Evolutionary conservation across 1,140 invertebrate species (phyloP).

Genomic region (Pachyrhynchus sulphureomaculatus): DNA sequence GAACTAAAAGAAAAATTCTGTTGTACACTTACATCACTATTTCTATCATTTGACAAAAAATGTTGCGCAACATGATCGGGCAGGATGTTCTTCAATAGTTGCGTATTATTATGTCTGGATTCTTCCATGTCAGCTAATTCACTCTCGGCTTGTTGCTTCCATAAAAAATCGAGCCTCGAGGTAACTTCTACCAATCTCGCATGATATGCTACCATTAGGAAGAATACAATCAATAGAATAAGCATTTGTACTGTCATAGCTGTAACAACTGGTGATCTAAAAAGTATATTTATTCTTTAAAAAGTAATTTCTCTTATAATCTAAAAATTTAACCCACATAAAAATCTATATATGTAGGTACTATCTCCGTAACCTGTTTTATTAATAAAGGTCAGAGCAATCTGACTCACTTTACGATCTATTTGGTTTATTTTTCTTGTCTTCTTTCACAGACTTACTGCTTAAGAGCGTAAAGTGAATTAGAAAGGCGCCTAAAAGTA

Average conservation of each 20-base stretch:
- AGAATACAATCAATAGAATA: conserved; percentile 77
- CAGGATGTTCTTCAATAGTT: conserved; percentile 89
- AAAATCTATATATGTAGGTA: no score
- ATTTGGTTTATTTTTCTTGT: no score
- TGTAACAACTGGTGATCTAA: conserved; percentile 50
- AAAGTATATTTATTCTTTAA: not conserved
- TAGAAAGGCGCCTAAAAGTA: no score
- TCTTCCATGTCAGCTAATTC: conserved; percentile 91
- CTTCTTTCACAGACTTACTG: no score
- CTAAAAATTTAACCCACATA: no score
- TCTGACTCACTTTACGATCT: no score
- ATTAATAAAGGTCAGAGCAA: no score
- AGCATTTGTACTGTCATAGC: conserved; percentile 76
- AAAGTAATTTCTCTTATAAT: no score
- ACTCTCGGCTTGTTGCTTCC: conserved; percentile 90
- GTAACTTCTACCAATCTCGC: conserved; percentile 88
- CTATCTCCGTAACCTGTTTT: no score
- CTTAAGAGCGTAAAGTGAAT: no score
- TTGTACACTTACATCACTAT: conserved; percentile 71
- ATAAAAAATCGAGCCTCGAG: conserved; percentile 88
- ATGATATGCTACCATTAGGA: conserved; percentile 87
- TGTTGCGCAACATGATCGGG: conserved; percentile 94
- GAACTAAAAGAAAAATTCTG: no score
- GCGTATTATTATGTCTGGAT: conserved; percentile 80
- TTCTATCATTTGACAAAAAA: conserved; percentile 78